Evolutionary conservation across 2,797 vertebrate genomes (phyloP), one percentile per base, ranked within the genome.

Genomic region (Anomalospiza imberbis): DNA sequence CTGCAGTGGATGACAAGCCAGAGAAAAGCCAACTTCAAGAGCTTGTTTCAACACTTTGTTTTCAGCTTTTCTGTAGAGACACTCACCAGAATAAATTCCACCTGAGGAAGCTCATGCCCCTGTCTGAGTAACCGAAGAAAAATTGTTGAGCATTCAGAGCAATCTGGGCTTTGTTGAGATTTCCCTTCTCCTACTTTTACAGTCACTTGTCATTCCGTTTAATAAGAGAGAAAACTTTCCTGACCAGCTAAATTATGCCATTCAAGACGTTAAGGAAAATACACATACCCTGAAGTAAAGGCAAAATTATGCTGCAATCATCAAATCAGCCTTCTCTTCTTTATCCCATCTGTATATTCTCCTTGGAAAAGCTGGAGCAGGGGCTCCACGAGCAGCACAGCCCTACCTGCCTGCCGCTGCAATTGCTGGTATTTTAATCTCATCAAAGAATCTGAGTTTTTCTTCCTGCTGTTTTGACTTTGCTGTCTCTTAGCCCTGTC

Each of bases 341-440:
- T 95, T 93, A 95, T 93, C 90, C 91, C 93, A 85, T 92, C 95
- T 96, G 94, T 91, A 24, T 68, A 93, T 85, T 91, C 92, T 95
- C 88, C 84, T 31, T 31, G 58, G 53, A 85, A 92, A 88, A 17
- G 91, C 93, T 74, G 55, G 12, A 93, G 92, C 48, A 47, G 38
- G 53, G 77, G 58, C 44, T 80, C 26, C 66, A 55, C 1, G 5
- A 86, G 92, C 91, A 89, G 92, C 87, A 57, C 14, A 92, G 96
- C 79, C 84, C 93, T 95, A 97, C 95, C 96, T 97, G 95, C 85
- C 82, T 58, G 48, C 96, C 93, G 57, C 95, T 95, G 88, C 74
- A 93, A 95, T 95, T 94, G 87, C 94, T 83, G 96, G 96, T 50
- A 97, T 97, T 97, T 97, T 97, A 97, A 97, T 97, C 95, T 97